These are phyloP conservation scores for Lagorchestes hirsutus DNA, from an alignment of 2,797 vertebrate species.

Conservation along the genomic window DNA sequence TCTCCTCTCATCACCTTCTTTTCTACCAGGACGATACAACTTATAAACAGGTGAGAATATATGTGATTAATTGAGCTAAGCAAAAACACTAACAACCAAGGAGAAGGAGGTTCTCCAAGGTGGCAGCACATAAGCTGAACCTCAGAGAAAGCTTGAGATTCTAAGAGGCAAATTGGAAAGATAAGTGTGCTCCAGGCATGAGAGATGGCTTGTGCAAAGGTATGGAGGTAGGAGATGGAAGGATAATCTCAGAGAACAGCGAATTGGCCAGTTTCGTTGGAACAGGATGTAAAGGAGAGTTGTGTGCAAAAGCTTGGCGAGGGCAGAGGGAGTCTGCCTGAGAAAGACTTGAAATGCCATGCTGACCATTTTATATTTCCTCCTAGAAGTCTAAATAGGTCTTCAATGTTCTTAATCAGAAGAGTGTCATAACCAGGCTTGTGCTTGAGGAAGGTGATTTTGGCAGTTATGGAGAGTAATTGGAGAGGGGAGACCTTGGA, in stretches of 20 bases:
- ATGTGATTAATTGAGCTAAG: not conserved
- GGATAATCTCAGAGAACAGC: not conserved
- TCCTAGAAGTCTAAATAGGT: not conserved
- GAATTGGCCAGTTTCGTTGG: not conserved
- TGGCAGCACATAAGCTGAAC: not conserved
- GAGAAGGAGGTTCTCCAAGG: not conserved
- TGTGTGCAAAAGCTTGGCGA: not conserved
- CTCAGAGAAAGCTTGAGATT: not conserved
- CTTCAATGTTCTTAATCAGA: not conserved
- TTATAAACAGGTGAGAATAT: not conserved
- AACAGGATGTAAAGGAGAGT: not conserved
- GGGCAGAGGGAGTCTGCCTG: not conserved
- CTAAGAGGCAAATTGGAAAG: not conserved
- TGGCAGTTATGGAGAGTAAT: not conserved
- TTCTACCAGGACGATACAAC: not conserved
- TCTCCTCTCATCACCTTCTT: not conserved
- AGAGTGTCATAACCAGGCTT: too few relatives aligned
- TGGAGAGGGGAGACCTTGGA: not conserved
- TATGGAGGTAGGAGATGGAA: not conserved
- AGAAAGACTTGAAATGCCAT: not conserved
- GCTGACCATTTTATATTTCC: not conserved
- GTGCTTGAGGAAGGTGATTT: not conserved
- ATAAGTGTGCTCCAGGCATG: not conserved
- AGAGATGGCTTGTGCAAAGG: not conserved
- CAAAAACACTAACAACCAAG: not conserved